Conservation (phyloP, 2,888 invertebrate genomes). For the Euzophera pinguis region DNA sequence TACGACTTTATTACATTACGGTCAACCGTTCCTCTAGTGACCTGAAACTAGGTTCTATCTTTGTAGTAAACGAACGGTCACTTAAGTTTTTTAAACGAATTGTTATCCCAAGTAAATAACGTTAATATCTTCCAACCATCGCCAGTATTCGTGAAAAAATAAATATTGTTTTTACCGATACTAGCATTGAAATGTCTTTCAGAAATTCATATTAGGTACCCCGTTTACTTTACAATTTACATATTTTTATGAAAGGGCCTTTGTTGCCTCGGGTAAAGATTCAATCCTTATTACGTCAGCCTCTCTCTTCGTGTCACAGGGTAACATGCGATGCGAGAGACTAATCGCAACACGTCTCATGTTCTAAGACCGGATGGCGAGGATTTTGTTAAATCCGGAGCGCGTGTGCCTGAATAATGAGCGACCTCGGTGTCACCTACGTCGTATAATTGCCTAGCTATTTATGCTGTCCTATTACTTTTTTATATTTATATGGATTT, state of each 20-base stretch:
- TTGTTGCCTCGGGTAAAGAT: background rate
- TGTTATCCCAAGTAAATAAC: no score
- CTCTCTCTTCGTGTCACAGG: constrained; percentile 2
- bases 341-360: constrained; percentile 9
- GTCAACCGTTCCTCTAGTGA: background rate
- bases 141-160: no score
- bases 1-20: constrained; percentile 18
- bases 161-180: no score
- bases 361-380: constrained; percentile 2
- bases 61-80: background rate
- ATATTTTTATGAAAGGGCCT: background rate
- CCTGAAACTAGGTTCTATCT: background rate
- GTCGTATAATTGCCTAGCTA: background rate
- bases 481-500: background rate
- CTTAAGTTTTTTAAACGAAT: no score
- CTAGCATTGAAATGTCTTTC: no score
- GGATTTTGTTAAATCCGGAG: constrained; percentile 5
- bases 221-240: background rate
- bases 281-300: background rate
- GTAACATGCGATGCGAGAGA: background rate
- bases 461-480: background rate
- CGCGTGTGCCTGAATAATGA: constrained; percentile 10
- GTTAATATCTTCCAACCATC: no score
- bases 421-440: background rate
- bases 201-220: no score